Evolutionary conservation across 2,888 invertebrate species (phyloP).

Genomic region (Physocephala rufipes): DNA sequence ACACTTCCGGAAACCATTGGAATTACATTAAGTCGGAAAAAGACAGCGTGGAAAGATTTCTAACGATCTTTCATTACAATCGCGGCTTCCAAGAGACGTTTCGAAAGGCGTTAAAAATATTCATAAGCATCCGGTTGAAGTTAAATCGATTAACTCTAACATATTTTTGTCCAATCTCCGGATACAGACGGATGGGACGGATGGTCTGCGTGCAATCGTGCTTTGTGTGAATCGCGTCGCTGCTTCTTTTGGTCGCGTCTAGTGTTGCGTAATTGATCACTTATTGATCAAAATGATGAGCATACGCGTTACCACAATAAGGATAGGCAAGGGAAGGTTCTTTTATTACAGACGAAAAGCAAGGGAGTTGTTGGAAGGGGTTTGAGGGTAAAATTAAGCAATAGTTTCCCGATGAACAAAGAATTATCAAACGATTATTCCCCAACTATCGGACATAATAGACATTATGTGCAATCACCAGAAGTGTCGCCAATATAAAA

Average conservation of each 20-base stretch:
- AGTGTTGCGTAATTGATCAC: constrained; percentile 28
- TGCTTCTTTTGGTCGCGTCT: neutral
- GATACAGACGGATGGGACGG: neutral
- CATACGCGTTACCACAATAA: constrained; percentile 3
- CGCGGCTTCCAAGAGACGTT: neutral
- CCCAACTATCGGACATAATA: neutral
- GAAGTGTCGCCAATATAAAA: neutral
- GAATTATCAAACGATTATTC: constrained; percentile 34
- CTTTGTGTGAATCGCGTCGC: neutral
- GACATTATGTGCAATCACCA: too few relatives aligned
- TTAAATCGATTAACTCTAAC: neutral
- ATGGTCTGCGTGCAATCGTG: neutral
- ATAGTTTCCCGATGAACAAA: too few relatives aligned
- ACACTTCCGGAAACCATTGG: constrained; percentile 24
- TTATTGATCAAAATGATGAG: constrained; percentile 9
- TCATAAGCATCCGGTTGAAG: constrained; percentile 23
- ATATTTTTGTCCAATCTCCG: neutral
- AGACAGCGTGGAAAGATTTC: constrained; percentile 6
- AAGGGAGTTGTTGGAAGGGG: too few relatives aligned
- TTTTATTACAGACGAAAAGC: too few relatives aligned
- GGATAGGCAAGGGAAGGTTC: too few relatives aligned
- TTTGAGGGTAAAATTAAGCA: too few relatives aligned
- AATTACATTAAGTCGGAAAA: neutral
- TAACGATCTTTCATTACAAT: neutral
- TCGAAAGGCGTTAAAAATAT: neutral